A percentile compares a stretch with the other conserved stretches of the same genome.
Evolutionary conservation across 2,797 vertebrate genomes (phyloP).

Genomic region (Fistularia tabacaria): DNA sequence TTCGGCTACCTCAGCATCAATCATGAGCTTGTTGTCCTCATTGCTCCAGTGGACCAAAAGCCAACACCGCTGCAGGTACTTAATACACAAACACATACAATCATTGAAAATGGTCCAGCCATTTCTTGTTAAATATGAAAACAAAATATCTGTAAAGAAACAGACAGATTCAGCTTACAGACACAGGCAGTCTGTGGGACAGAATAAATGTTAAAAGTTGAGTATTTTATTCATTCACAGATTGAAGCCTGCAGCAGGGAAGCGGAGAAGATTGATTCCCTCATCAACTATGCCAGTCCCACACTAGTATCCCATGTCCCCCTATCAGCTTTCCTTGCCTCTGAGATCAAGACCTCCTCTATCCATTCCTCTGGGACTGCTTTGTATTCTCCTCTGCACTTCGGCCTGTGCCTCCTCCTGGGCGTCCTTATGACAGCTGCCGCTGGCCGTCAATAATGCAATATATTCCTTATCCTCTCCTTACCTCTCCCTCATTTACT

Average conservation of each 20-base stretch:
- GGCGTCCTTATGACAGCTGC: slow-evolving; percentile 34
- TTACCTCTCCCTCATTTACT: not conserved
- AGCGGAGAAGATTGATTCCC: slow-evolving; percentile 94
- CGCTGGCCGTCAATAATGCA: slow-evolving; percentile 9
- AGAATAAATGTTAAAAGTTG: not conserved
- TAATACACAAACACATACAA: too few relatives aligned
- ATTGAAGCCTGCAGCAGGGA: slow-evolving; percentile 98
- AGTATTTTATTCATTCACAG: slow-evolving; percentile 58
- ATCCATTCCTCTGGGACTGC: slow-evolving; percentile 66
- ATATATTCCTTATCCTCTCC: not conserved
- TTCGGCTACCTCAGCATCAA: slow-evolving; percentile 96
- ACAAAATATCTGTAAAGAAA: too few relatives aligned
- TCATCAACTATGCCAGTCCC: slow-evolving; percentile 94
- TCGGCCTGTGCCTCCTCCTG: slow-evolving; percentile 49
- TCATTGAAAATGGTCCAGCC: too few relatives aligned
- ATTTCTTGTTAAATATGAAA: too few relatives aligned
- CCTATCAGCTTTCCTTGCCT: slow-evolving; percentile 87
- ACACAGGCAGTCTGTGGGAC: not conserved
- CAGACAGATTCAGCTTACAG: too few relatives aligned
- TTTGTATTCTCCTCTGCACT: slow-evolving; percentile 46
- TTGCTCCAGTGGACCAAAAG: slow-evolving; percentile 87
- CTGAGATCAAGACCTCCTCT: slow-evolving; percentile 83
- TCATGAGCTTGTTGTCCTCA: slow-evolving; percentile 90
- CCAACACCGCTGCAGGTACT: slow-evolving; percentile 92
- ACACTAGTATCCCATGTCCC: slow-evolving; percentile 90